A percentile compares a stretch with the other conserved stretches of the same genome.
Conservation (phyloP, 30 jellyfish, hydroid and myxozoan species). For the Sanderia malayensis region DNA sequence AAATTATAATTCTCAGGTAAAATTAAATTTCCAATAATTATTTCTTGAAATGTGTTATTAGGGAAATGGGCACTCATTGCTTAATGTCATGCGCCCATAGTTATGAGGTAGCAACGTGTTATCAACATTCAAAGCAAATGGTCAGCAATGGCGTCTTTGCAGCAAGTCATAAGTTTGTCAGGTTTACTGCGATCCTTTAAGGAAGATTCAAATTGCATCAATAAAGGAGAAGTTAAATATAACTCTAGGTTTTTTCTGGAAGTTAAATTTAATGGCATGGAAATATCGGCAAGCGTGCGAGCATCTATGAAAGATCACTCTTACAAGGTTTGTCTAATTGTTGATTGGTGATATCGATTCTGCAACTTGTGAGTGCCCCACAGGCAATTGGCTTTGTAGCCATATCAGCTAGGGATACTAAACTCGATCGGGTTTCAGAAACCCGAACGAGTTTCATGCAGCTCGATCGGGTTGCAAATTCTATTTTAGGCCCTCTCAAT, state of each 20-base stretch:
- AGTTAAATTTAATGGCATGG: constrained; percentile 1
- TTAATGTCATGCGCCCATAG: background rate
- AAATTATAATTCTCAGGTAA: no score
- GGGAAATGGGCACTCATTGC: background rate
- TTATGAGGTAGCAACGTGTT: no score
- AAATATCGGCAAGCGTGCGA: constrained; percentile 6
- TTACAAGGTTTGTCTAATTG: constrained; percentile 25
- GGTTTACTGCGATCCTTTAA: constrained; percentile 4
- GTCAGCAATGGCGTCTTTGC: background rate
- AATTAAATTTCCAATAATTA: no score
- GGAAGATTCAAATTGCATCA: constrained; percentile 8
- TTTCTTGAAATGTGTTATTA: no score
- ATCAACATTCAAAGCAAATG: no score
- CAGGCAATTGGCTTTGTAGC: constrained; percentile 42
- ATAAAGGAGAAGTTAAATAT: constrained; percentile 17
- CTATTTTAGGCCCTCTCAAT: no score
- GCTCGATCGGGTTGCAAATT: no score
- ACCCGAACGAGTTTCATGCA: no score
- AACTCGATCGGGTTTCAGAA: no score
- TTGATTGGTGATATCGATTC: constrained; percentile 24
- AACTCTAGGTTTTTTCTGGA: constrained; percentile 13
- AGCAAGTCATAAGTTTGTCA: constrained; percentile 8
- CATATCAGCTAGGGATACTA: no score
- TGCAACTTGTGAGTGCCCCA: constrained; percentile 20
- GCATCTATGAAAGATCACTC: constrained; percentile 33